phyloP scores from a whole-genome alignment of 2,113 vertebrate species.

The Mus spicilegus region DNA sequence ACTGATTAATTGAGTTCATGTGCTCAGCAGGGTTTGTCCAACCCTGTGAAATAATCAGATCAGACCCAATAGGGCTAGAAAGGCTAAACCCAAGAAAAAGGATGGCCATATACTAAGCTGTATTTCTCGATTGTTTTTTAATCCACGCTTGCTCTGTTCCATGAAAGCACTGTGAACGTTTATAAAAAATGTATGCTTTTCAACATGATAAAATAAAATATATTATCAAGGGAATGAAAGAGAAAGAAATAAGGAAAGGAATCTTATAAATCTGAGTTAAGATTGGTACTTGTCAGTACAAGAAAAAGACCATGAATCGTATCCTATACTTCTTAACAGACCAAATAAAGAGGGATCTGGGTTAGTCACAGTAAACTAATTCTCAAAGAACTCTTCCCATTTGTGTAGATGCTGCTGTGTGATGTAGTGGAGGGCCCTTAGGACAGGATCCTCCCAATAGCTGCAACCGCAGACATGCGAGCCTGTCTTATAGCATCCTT shows the following conservation, averaged over 20 bases:
- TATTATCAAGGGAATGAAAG: conserved; percentile 16
- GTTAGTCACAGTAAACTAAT: conserved; percentile 53
- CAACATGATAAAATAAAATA: background rate
- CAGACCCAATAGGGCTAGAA: background rate
- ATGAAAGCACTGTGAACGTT: background rate
- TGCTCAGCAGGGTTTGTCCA: background rate
- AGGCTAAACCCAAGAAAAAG: conserved; percentile 13
- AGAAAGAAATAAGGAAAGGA: conserved; percentile 26
- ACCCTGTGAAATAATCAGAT: background rate
- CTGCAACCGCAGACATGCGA: background rate
- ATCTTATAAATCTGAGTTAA: conserved; percentile 22
- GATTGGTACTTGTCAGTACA: background rate
- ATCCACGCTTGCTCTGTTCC: conserved; percentile 1
- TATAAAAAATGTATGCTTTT: conserved; percentile 4
- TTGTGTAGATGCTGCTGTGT: background rate
- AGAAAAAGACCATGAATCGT: conserved; percentile 16
- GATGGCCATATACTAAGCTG: background rate
- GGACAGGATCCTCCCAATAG: background rate
- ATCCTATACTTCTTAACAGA: conserved; percentile 40
- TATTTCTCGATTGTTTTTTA: background rate
- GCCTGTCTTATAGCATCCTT: background rate
- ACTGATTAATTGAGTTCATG: background rate
- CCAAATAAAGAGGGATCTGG: conserved; percentile 48
- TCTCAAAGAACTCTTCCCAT: conserved; percentile 55
- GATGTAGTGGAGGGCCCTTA: background rate